These are phyloP conservation scores for Drosophila yakuba DNA, from an alignment of 1,140 invertebrate genomes.

Conservation along the genomic window DNA sequence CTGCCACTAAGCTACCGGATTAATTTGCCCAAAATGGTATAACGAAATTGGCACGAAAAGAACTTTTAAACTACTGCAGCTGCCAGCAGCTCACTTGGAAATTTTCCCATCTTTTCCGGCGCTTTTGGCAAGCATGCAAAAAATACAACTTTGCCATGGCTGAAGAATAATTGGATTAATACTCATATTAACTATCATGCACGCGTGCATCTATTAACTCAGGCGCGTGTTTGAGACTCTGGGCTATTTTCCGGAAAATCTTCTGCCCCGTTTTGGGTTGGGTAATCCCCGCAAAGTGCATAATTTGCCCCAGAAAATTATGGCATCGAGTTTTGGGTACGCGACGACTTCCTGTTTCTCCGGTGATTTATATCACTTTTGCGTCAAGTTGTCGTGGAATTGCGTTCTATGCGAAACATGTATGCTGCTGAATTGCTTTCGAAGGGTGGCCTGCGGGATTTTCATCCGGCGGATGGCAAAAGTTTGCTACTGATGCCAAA, in stretches of 20 bases:
- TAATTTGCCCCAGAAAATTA: slow-evolving; percentile 72
- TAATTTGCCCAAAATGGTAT: slow-evolving; percentile 26
- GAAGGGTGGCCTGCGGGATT: slow-evolving; percentile 1
- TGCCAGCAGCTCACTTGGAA: background rate
- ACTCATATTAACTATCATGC: slow-evolving; percentile 42
- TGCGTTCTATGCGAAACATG: slow-evolving; percentile 9
- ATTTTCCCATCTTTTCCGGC: slow-evolving; percentile 17
- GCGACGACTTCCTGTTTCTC: slow-evolving; percentile 48
- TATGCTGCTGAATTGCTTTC: slow-evolving; percentile 44
- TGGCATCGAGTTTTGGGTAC: slow-evolving; percentile 16
- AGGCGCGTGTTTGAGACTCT: slow-evolving; percentile 14
- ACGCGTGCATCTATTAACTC: slow-evolving; percentile 21
- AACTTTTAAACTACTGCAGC: slow-evolving; percentile 5
- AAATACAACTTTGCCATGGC: slow-evolving; percentile 7
- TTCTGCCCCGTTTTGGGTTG: slow-evolving; percentile 13
- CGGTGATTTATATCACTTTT: slow-evolving; percentile 74
- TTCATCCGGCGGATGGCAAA: slow-evolving; percentile 34
- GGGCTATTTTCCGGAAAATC: background rate
- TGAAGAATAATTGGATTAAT: slow-evolving; percentile 35
- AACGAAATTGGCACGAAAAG: slow-evolving; percentile 32
- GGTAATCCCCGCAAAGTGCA: slow-evolving; percentile 60
- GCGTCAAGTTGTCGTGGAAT: slow-evolving; percentile 71
- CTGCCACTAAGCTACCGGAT: slow-evolving; percentile 9
- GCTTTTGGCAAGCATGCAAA: slow-evolving; percentile 1
- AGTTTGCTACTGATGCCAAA: slow-evolving; percentile 54